phyloP scores from a whole-genome alignment of 2,113 vertebrate species.

The Garra rufa region DNA sequence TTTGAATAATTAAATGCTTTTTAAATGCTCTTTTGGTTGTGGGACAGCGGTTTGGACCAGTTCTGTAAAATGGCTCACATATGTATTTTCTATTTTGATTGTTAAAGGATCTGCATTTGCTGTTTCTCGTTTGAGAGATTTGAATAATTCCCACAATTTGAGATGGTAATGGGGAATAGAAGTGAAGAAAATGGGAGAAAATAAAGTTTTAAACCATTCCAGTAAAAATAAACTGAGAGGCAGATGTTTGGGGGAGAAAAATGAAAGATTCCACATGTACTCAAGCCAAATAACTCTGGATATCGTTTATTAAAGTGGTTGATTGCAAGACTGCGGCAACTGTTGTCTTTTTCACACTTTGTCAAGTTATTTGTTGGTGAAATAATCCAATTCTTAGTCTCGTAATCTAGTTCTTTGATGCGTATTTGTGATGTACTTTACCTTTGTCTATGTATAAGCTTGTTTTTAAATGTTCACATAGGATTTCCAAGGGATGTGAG shows the following conservation, averaged over 20 bases:
- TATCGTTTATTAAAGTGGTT: background rate
- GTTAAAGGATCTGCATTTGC: too few species aligned
- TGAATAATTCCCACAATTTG: background rate
- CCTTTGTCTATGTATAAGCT: background rate
- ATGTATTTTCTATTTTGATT: too few species aligned
- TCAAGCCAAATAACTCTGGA: background rate
- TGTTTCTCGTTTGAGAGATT: too few species aligned
- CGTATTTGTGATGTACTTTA: background rate
- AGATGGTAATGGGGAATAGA: background rate
- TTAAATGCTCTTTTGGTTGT: too few species aligned
- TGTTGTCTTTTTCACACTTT: background rate
- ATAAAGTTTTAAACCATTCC: background rate
- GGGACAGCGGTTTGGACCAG: too few species aligned
- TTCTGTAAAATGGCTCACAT: too few species aligned
- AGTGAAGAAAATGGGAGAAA: background rate
- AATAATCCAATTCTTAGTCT: background rate
- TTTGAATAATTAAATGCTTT: too few species aligned
- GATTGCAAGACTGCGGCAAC: background rate
- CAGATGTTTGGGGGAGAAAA: background rate
- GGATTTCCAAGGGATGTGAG: conserved; percentile 43
- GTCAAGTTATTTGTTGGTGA: background rate
- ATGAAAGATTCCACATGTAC: background rate
- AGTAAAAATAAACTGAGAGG: background rate
- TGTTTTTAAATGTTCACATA: conserved; percentile 30
- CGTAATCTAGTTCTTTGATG: background rate